phyloP scores from a whole-genome alignment of 2,888 invertebrate genomes.

The Lasioglossum villosulum region DNA sequence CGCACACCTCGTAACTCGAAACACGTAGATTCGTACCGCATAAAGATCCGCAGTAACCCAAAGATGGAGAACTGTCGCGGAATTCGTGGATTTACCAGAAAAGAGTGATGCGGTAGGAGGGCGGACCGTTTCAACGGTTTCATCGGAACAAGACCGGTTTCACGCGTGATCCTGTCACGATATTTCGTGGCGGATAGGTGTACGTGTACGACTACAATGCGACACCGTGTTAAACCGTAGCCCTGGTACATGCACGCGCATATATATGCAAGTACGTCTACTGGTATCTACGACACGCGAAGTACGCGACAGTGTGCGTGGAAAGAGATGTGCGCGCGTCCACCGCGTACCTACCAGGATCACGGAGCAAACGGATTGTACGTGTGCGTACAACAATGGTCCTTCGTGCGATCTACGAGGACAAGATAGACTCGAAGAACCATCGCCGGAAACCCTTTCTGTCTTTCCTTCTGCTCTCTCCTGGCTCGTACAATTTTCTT shows the following conservation, averaged over 20 bases:
- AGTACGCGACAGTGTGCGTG: slow-evolving; percentile 32
- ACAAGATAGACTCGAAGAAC: slow-evolving; percentile 34
- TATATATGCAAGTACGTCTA: neutral
- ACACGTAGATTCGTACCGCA: neutral
- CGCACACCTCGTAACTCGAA: neutral
- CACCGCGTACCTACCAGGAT: slow-evolving; percentile 33
- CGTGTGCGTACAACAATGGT: slow-evolving; percentile 38
- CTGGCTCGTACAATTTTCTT: slow-evolving; percentile 46
- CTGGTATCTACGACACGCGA: neutral
- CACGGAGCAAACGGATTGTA: slow-evolving; percentile 14
- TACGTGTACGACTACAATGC: neutral
- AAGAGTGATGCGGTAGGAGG: slow-evolving; percentile 18
- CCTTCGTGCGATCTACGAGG: slow-evolving; percentile 44
- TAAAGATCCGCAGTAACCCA: neutral
- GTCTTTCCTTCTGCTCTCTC: slow-evolving; percentile 19
- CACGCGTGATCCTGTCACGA: slow-evolving; percentile 60
- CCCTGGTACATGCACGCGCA: neutral
- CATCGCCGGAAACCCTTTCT: slow-evolving; percentile 43
- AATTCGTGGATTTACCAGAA: slow-evolving; percentile 25
- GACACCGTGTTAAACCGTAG: slow-evolving; percentile 31
- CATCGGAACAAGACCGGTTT: slow-evolving; percentile 57
- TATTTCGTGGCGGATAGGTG: slow-evolving; percentile 22
- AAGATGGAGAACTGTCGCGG: slow-evolving; percentile 1
- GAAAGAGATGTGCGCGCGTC: slow-evolving; percentile 40
- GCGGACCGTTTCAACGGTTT: slow-evolving; percentile 24